A percentile compares a stretch with the other conserved stretches of the same genome.
These are phyloP conservation scores for Lepidotrigona ventralis DNA, from an alignment of 1,140 invertebrate genomes.

Conservation along the genomic window DNA sequence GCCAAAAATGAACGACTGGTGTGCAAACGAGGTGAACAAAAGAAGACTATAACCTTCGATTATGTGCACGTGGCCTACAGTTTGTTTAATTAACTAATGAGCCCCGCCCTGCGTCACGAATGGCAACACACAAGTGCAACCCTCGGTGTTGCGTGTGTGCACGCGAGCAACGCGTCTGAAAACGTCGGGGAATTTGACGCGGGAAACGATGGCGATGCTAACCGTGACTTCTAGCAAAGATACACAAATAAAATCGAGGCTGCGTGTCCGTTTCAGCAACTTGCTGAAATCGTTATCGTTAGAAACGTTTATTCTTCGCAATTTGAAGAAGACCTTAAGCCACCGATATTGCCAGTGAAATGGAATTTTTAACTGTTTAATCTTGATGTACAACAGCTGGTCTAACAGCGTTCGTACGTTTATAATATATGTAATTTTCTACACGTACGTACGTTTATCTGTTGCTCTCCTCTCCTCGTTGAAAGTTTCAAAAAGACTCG, in stretches of 20 bases:
- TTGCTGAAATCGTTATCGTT: background rate
- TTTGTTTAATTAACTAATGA: constrained; percentile 73
- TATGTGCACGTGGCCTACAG: constrained; percentile 40
- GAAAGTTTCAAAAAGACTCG: no score
- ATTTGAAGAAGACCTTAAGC: background rate
- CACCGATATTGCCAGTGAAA: background rate
- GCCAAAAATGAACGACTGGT: background rate
- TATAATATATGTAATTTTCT: no score
- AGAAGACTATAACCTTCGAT: constrained; percentile 31
- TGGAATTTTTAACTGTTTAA: background rate
- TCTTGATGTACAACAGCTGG: background rate
- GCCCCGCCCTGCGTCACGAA: constrained; percentile 62
- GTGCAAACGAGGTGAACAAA: background rate
- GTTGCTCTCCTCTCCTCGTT: no score
- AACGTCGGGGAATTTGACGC: constrained; percentile 28
- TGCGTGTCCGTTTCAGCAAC: background rate
- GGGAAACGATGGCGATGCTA: background rate
- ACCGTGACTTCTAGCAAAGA: background rate
- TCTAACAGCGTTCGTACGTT: no score
- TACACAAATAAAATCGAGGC: background rate
- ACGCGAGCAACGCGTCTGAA: constrained; percentile 22
- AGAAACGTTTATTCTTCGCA: background rate
- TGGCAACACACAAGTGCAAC: constrained; percentile 38
- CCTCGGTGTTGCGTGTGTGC: constrained; percentile 53
- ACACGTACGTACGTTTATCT: no score